Conservation (phyloP, 1,140 invertebrate species). For the Eumaeus atala region DNA sequence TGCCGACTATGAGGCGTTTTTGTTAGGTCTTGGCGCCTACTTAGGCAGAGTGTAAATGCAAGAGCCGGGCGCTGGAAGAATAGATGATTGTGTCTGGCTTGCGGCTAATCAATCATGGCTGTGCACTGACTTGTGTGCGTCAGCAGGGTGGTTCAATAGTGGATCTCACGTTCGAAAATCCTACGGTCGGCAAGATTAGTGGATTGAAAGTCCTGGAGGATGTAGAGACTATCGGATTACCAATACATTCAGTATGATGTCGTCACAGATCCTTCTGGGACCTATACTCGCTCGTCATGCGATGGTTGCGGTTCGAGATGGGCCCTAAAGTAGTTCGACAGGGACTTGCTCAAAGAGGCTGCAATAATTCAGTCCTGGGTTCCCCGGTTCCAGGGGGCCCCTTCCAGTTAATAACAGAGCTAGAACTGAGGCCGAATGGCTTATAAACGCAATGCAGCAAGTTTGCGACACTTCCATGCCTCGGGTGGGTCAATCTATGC, state of each 20-base stretch:
- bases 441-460: neutral
- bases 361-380: neutral
- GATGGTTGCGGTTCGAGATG: slow-evolving; percentile 12
- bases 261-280: too few species aligned
- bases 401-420: slow-evolving; percentile 23
- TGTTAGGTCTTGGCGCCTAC: too few species aligned
- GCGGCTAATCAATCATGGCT: neutral
- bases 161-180: too few species aligned
- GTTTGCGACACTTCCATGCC: neutral
- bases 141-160: too few species aligned
- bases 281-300: neutral
- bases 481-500: neutral
- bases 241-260: too few species aligned
- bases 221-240: too few species aligned
- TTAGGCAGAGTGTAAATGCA: too few species aligned
- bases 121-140: too few species aligned
- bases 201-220: too few species aligned
- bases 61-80: neutral
- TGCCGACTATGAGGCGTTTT: too few species aligned
- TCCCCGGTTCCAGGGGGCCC: neutral
- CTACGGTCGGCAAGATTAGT: too few species aligned
- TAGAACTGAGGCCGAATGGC: slow-evolving; percentile 41
- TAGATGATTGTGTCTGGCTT: neutral
- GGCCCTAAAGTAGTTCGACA: slow-evolving; percentile 1
- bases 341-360: slow-evolving; percentile 1